Evolutionary conservation across 2,797 vertebrate species (phyloP).

Genomic region (Eidolon dupreanum): DNA sequence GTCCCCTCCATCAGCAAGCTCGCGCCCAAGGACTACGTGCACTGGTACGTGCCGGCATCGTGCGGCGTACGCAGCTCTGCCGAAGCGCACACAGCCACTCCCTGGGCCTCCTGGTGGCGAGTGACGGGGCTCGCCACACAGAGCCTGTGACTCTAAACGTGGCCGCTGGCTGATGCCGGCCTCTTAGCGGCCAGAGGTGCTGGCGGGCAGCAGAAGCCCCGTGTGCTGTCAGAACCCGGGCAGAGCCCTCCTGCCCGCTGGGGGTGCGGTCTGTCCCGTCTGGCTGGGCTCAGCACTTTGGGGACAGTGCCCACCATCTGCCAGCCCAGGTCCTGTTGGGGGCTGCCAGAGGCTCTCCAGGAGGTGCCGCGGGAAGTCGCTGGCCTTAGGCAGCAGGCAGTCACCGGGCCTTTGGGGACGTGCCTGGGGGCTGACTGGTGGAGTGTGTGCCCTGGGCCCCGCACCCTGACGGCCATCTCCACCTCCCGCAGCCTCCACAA

Average conservation of each 20-base stretch:
- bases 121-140: fast-evolving
- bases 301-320: fast-evolving
- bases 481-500: conserved; percentile 93
- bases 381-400: fast-evolving
- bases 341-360: neutral
- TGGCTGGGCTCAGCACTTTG: neutral
- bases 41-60: conserved; percentile 88
- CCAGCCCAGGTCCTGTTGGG: fast-evolving
- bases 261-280: neutral
- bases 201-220: neutral
- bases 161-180: fast-evolving
- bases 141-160: neutral
- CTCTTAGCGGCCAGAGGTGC: neutral
- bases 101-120: fast-evolving
- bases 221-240: fast-evolving
- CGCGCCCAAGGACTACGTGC: conserved; percentile 96
- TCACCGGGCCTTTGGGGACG: fast-evolving
- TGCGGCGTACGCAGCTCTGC: fast-evolving
- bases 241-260: neutral
- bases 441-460: fast-evolving
- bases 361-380: fast-evolving
- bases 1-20: conserved; percentile 98
- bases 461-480: fast-evolving
- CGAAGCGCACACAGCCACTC: fast-evolving
- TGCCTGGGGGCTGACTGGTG: fast-evolving